These are phyloP conservation scores for Labroides dimidiatus DNA, from an alignment of 2,797 vertebrate species.

Conservation along the genomic window DNA sequence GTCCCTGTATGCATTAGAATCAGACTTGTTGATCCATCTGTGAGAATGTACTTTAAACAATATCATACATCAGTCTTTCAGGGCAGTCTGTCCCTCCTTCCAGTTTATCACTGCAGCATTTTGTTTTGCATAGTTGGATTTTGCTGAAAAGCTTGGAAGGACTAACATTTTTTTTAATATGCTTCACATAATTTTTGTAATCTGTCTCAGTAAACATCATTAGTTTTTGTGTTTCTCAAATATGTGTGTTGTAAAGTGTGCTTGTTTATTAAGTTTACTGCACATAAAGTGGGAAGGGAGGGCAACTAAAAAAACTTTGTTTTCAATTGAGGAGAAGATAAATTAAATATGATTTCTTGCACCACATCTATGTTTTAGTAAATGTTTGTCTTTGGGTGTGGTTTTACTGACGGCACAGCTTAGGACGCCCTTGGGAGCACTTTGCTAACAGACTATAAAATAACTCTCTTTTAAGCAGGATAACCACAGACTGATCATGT, in stretches of 20 bases:
- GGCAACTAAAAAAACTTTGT: not conserved
- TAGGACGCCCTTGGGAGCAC: not conserved
- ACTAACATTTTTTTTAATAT: not conserved
- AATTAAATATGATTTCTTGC: slow-evolving; percentile 22
- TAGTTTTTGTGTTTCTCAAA: not conserved
- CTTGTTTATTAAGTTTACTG: slow-evolving; percentile 8
- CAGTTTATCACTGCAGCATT: not conserved
- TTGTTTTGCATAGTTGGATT: not conserved
- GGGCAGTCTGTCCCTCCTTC: not conserved
- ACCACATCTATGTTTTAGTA: slow-evolving; percentile 23
- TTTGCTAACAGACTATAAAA: slow-evolving; percentile 11
- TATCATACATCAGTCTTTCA: not conserved
- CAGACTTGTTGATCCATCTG: slow-evolving; percentile 2
- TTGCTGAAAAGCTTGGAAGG: not conserved
- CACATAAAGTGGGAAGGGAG: not conserved
- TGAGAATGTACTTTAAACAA: slow-evolving; percentile 2
- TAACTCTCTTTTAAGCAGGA: not conserved
- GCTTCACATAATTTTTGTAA: not conserved
- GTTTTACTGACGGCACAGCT: slow-evolving; percentile 7
- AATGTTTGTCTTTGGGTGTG: slow-evolving; percentile 30
- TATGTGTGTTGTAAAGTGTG: not conserved
- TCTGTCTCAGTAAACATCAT: not conserved
- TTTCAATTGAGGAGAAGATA: slow-evolving; percentile 1
- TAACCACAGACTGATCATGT: slow-evolving; percentile 14
- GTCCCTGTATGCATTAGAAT: slow-evolving; percentile 5